Base-by-base conservation (phyloP, 2,888 invertebrate species). In the Gonocerus acuteangulatus region DNA sequence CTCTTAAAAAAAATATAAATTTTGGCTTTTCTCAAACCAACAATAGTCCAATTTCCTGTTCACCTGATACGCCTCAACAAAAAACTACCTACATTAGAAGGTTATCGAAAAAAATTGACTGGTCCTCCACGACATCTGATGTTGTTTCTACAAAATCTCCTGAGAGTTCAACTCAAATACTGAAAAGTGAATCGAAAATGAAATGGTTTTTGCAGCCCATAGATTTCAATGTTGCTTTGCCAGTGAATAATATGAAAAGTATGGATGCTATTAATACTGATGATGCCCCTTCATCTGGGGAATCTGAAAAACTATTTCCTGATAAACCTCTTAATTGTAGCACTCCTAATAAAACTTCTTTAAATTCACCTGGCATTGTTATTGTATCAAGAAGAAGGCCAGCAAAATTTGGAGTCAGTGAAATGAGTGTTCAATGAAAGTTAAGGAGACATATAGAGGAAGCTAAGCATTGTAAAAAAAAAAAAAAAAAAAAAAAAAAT, bases 141-240 rank as follows among this genome's bases (percentile, higher is more conserved):
- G 59, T 58, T 45, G 22, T 52, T 32, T 52, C 57, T 6, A 19
- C 57, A 18, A 44, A 32, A 27, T n/a, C 57, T 32, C n/a, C 27
- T 47, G 18, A 47, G 18, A 7, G 7, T n/a, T 7, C 16, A 13
- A 16, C 47, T 7, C 6, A 4, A 42, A 22, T 11, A 1, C n/a
- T 1, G 1, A 16, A 13, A n/a, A 13, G 39, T 11, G 22, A 15
- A n/a, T 11, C 54, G 7, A 18, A 39, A 42, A 57, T 57, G 32
- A 57, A 57, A 57, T 57, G 57, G 57, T 18, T 57, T 13, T 44
- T 57, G 18, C 34, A 23, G 18, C 57, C 57, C 3, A 57, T 57
- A 15, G 57, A 57, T 57, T 57, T 57, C 18, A 42, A 57, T 57
- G 4, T 6, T 4, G 3, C 13, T n/a, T 15, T 4, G 4, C 15